These are phyloP conservation scores for Cyanoderma ruficeps DNA, from an alignment of 2,113 vertebrate genomes.

Conservation along the genomic window DNA sequence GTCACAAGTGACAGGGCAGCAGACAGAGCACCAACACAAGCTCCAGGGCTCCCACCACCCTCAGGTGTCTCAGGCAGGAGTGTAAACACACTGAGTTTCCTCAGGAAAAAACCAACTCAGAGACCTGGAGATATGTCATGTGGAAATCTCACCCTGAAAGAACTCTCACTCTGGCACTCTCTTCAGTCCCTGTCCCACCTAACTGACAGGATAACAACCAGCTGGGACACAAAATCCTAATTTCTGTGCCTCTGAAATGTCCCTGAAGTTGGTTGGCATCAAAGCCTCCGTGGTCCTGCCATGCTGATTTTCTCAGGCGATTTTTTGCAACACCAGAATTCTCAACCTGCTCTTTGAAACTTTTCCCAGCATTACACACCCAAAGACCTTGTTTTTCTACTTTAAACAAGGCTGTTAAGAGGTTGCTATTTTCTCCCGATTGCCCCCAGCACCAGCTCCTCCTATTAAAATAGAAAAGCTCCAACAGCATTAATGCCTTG, in stretches of 20 bases:
- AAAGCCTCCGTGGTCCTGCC: not conserved
- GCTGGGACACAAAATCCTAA: not conserved
- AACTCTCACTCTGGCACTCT: not conserved
- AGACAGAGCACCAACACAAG: not conserved
- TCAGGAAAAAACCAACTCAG: not conserved
- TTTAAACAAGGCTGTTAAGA: not conserved
- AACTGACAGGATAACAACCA: not conserved
- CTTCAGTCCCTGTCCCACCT: not conserved
- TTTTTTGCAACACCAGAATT: not conserved
- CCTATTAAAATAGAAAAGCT: not conserved
- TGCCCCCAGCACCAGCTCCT: not conserved
- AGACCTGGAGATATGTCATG: accelerated
- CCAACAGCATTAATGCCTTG: not conserved
- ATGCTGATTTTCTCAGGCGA: not conserved
- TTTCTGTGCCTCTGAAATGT: not conserved
- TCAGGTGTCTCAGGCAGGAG: not conserved
- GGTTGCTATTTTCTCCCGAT: not conserved
- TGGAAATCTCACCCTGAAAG: not conserved
- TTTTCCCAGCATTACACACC: not conserved
- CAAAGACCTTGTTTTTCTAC: not conserved
- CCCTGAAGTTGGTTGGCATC: not conserved
- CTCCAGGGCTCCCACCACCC: not conserved
- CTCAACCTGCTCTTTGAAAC: not conserved
- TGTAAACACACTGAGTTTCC: not conserved
- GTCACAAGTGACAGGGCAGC: not conserved